Base-by-base conservation (phyloP, 37 sponge, comb jelly and placozoan genomes). In the Agelas oroides region DNA sequence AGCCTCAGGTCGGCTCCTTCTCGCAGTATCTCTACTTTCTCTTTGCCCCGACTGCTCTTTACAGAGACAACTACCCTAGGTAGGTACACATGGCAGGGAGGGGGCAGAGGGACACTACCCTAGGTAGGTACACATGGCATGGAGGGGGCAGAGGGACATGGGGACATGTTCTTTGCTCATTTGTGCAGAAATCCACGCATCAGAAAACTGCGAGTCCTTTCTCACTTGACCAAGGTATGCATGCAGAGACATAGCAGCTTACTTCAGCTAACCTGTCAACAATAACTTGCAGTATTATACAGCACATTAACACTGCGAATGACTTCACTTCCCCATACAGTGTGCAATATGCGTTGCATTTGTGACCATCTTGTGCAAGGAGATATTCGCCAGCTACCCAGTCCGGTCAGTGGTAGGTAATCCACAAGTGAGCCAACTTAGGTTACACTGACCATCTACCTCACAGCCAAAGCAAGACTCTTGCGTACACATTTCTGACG, bases 41-140 rank as follows among this genome's bases (percentile, higher is more conserved):
- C n/a, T 93, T 96, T 79, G 59, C 77, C 54, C 96, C 96, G 16
- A 96, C 94, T 8, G 79, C 93, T 21, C 74, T 96, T 19, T 96
- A 96, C 77, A 69, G 94, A 27, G 94, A 96, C 79, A 40, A 79
- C 25, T 96, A 96, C 61, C 94, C 96, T 0, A 85, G 83, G 95
- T 94, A 59, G 16, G 62, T 2, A 17, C 6, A n/a, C n/a, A n/a
- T n/a, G n/a, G 63, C 24, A 27, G 63, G 27, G 63, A 62, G 11
- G 63, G 3, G 63, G 27, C 27, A 11, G 63, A 6, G 24, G 5
- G 27, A 5, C 63, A 5, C 12, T 62, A 28, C 12, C 13, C 12
- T 3, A n/a, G 46, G 46, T 46, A 8, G 8, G 46, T n/a, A n/a
- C n/a, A n/a, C 6, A 46, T 3, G 46, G 46, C 8, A 46, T 3